A percentile compares a stretch with the other conserved stretches of the same genome.
phyloP scores from a whole-genome alignment of 2,113 vertebrate species.

The Thoracochromis brauschi region DNA sequence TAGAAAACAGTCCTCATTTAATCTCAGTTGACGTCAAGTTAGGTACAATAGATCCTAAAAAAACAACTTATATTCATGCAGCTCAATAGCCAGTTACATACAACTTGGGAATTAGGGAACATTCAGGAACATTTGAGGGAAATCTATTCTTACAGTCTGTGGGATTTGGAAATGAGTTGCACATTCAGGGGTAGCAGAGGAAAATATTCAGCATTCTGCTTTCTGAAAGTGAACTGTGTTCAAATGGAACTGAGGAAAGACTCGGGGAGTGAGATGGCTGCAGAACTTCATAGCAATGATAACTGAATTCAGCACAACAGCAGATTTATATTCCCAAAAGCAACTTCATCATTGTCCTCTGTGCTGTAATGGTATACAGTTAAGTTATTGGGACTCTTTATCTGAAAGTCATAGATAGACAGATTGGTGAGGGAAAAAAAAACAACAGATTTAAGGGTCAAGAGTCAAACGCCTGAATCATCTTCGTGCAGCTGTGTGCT shows the following conservation, averaged over 20 bases:
- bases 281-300: neutral
- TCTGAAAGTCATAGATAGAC: slow-evolving; percentile 10
- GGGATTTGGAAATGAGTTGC: neutral
- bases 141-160: neutral
- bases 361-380: neutral
- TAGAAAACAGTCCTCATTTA: neutral
- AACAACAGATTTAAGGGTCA: slow-evolving; percentile 32
- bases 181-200: neutral
- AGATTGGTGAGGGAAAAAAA: slow-evolving; percentile 18
- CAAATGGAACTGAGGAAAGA: neutral
- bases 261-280: neutral
- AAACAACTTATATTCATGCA: neutral
- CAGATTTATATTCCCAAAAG: neutral
- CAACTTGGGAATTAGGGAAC: neutral
- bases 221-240: neutral
- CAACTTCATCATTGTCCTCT: neutral
- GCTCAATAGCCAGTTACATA: neutral
- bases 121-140: neutral
- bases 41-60: neutral
- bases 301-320: neutral
- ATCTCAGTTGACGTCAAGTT: neutral
- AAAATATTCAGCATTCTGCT: neutral
- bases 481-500: slow-evolving; percentile 39
- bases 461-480: slow-evolving; percentile 53
- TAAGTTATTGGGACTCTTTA: slow-evolving; percentile 51